Evolutionary conservation across 2,888 invertebrate genomes (phyloP), one percentile per base, ranked within the genome.

Genomic region (Drosophila monieri): DNA sequence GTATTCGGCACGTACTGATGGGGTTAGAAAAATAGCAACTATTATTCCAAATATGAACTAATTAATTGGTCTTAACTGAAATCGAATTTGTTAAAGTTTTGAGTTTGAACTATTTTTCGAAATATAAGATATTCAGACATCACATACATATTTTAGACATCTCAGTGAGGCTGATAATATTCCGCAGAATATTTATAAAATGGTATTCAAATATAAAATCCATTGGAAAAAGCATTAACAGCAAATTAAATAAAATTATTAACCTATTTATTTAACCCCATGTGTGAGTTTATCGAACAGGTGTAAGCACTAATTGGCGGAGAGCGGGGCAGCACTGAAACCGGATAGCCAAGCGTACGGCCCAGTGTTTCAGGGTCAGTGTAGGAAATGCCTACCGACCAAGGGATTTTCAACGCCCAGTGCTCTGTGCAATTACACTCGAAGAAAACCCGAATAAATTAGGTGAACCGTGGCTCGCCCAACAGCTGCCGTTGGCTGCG

Each of bases 241-340:
- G 14, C 1, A 35, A 35, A n/a, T 35, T 21, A 43, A 43, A 43
- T 10, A 21, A 10, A 21, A 21, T 18, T 21, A 25, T 25, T n/a
- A 18, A 10, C 23, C 62, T 15, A 61, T 23, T 23, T n/a, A n/a
- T 46, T 18, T 61, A 62, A 32, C 47, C 60, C 39, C 23, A 25
- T 21, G 35, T 56, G 70, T 57, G 46, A 55, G 73, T 77, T 66
- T 49, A 81, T 51, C 52, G 43, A 59, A 71, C 88, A 68, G 76
- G 66, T 87, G 83, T 81, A 78, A 85, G 70, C 85, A 73, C 73
- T 81, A 80, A 87, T 81, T 80, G 81, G 54, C 58, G 62, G 47
- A n/a, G 46, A 57, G 46, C 49, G 35, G 35, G 55, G 18, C 35
- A 64, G 61, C 77, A 76, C 73, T 88, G 77, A 70, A 70, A 79